These are phyloP conservation scores for Pardalotus punctatus DNA, from an alignment of 2,113 vertebrate species.

Conservation along the genomic window DNA sequence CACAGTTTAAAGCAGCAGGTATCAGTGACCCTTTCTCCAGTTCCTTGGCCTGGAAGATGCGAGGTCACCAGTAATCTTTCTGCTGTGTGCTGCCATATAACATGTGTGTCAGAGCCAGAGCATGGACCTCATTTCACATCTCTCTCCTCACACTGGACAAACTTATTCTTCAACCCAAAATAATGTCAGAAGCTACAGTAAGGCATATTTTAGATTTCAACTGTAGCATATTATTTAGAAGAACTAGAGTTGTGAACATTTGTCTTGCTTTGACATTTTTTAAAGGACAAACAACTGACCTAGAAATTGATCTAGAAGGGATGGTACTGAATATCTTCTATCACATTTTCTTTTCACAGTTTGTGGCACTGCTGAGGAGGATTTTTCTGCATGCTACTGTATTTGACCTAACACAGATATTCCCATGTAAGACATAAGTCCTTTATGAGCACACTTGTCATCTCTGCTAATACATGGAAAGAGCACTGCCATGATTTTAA, in stretches of 20 bases:
- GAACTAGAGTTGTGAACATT: not conserved
- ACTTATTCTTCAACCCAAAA: not conserved
- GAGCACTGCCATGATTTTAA: constrained; percentile 9
- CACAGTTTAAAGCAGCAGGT: not conserved
- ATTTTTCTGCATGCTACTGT: not conserved
- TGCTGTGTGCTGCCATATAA: not conserved
- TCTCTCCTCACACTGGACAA: not conserved
- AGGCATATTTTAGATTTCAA: not conserved
- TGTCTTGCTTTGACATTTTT: constrained; percentile 46
- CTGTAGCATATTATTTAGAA: not conserved
- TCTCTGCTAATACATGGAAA: not conserved
- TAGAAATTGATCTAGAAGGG: constrained; percentile 15
- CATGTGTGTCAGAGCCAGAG: not conserved
- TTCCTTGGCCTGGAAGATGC: not conserved
- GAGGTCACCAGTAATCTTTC: not conserved
- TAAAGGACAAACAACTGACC: constrained; percentile 59
- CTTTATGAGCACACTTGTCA: constrained; percentile 47
- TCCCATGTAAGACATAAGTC: constrained; percentile 5
- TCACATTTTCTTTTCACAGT: constrained; percentile 33
- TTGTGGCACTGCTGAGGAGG: not conserved
- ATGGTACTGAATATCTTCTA: constrained; percentile 9
- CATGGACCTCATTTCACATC: not conserved
- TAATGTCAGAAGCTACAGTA: not conserved
- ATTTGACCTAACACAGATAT: constrained; percentile 54
- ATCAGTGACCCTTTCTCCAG: not conserved